Evolutionary conservation across 1,140 invertebrate species (phyloP).

Genomic region (Homarus americanus): DNA sequence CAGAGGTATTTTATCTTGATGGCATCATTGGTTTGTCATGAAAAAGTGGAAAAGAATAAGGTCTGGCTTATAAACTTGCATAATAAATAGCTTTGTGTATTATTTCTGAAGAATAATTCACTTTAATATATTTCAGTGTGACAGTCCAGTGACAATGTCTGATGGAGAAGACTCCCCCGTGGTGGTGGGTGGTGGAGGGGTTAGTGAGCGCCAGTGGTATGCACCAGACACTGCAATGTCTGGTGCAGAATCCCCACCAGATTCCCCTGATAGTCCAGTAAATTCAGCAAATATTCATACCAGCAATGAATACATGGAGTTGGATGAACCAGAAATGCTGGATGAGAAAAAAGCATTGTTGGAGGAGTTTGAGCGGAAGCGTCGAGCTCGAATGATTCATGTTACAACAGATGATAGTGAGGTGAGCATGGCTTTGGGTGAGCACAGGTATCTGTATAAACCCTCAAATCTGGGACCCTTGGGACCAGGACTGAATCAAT

Average conservation of each 20-base stretch:
- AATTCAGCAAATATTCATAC: conserved; percentile 67
- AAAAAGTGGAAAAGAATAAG: too few species aligned
- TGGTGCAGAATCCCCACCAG: conserved; percentile 50
- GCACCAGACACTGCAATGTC: conserved; percentile 35
- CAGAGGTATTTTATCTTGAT: too few species aligned
- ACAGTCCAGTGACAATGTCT: conserved; percentile 50
- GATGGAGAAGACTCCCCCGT: conserved; percentile 72
- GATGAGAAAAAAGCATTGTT: conserved; percentile 92
- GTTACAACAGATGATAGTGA: conserved; percentile 80
- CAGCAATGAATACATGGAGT: conserved; percentile 86
- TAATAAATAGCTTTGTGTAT: too few species aligned
- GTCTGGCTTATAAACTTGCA: too few species aligned
- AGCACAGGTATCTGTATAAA: too few species aligned
- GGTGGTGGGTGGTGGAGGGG: conserved; percentile 29
- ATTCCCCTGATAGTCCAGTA: conserved; percentile 53
- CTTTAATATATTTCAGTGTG: too few species aligned
- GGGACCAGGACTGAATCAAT: too few species aligned
- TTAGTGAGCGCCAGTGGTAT: conserved; percentile 63
- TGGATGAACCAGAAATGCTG: conserved; percentile 90
- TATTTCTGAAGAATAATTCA: too few species aligned
- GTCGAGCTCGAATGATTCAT: conserved; percentile 92
- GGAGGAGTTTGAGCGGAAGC: conserved; percentile 95
- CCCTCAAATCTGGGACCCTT: too few species aligned
- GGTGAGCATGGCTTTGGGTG: conserved; percentile 77
- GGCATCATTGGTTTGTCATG: too few species aligned